Evolutionary conservation across 2,888 invertebrate genomes (phyloP), one percentile per base, ranked within the genome.

Genomic region (Bibio marci): DNA sequence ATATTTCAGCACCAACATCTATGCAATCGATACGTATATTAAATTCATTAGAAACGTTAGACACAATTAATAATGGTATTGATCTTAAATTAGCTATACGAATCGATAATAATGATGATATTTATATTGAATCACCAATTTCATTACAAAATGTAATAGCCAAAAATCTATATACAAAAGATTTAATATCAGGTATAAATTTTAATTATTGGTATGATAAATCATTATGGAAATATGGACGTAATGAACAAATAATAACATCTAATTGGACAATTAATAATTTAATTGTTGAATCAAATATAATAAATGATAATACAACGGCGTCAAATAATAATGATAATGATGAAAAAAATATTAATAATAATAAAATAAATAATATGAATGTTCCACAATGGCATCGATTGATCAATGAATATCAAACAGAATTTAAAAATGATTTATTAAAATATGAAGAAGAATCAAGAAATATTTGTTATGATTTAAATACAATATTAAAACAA

Each of bases 251-350:
- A 48, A 49, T 51, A 4, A 54, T 73, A 6, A 53, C 52, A 10
- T 65, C 66, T 5, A 58, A 60, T 25, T 72, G 71, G 70, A 59
- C 50, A 3, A 46, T 66, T 2, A 42, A 51, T 5, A 57, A 61
- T 40, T 47, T 67, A 13, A 47, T 52, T 26, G 62, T 68, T 30
- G 44, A 52, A n/a, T 50, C 56, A 15, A 45, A 57, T 38, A 51
- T 63, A 2, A n/a, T n/a, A n/a, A n/a, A n/a, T 42, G 45, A 51
- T 2, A 43, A 50, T 4, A 46, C 52, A 26, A 41, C 64, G 19
- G 46, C 18, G 12, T 14, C 18, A 33, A 11, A 14, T 7, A n/a
- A 6, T 8, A 11, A 38, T 10, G 59, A 63, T 8, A 49, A 44
- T 38, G 58, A 54, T 3, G 10, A n/a, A 27, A 26, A 33, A 13